These are phyloP conservation scores for Agrochola lychnidis DNA, from an alignment of 2,888 invertebrate genomes.

Conservation along the genomic window DNA sequence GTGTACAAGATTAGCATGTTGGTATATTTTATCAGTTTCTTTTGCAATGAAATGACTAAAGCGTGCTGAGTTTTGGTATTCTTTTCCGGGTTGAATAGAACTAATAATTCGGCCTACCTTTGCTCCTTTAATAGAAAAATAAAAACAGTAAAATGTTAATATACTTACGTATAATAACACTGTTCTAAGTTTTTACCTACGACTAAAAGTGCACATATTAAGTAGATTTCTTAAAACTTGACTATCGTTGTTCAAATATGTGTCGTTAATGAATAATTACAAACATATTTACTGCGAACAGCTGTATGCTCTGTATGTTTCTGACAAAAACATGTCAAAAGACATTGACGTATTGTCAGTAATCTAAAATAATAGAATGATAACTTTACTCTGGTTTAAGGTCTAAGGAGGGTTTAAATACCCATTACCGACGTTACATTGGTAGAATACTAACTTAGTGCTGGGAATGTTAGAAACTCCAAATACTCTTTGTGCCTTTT, in stretches of 20 bases:
- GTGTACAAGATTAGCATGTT: neutral
- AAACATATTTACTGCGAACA: conserved; percentile 26
- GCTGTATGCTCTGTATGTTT: conserved; percentile 5
- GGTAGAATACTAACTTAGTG: neutral
- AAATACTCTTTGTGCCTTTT: no score
- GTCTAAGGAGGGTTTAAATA: neutral
- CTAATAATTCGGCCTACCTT: neutral
- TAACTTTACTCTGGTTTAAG: neutral
- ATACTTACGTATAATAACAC: conserved; percentile 34
- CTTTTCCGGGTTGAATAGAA: neutral
- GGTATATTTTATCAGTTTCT: neutral
- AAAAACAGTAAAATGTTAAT: neutral
- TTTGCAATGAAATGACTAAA: conserved; percentile 9
- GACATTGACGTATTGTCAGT: conserved; percentile 10
- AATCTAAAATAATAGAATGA: neutral
- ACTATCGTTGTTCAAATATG: conserved; percentile 22
- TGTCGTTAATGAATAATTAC: conserved; percentile 17
- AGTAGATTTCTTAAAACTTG: conserved; percentile 36
- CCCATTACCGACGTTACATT: neutral
- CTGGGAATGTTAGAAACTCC: no score
- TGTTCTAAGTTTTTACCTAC: conserved; percentile 48
- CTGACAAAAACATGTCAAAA: conserved; percentile 34
- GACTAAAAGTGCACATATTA: conserved; percentile 50
- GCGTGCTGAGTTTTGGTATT: neutral
- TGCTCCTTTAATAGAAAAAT: neutral